phyloP scores from a whole-genome alignment of 2,797 vertebrate genomes.

The Forpus xanthops region DNA sequence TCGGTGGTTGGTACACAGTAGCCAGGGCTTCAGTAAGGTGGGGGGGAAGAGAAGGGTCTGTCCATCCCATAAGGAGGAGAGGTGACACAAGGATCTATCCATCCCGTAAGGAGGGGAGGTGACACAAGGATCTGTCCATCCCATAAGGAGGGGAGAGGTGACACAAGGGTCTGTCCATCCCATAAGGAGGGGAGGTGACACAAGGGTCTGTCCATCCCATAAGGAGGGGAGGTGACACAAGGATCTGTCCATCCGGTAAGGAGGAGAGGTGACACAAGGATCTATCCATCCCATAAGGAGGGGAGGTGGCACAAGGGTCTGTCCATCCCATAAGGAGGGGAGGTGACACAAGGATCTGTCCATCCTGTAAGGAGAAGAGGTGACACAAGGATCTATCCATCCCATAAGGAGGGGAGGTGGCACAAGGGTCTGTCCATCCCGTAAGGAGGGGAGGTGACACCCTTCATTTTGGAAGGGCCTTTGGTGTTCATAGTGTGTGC shows the following conservation, averaged over 20 bases:
- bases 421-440: neutral
- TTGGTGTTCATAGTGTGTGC: neutral
- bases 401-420: neutral
- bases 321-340: neutral
- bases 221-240: neutral
- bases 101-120: neutral
- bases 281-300: neutral
- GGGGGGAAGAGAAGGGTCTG: neutral
- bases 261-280: neutral
- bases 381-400: neutral
- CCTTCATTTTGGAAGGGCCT: neutral
- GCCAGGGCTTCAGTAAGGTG: neutral
- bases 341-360: neutral
- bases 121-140: no score
- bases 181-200: neutral
- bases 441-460: neutral
- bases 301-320: neutral
- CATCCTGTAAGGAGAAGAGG: neutral
- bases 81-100: rapidly evolving
- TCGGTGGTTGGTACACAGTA: neutral
- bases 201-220: neutral
- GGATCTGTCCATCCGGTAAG: neutral
- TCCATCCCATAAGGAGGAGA: neutral
- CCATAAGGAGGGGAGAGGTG: no score
- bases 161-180: neutral